Evolutionary conservation across 2,797 vertebrate species (phyloP), one percentile per base, ranked within the genome.

Genomic region (Moxostoma hubbsi): DNA sequence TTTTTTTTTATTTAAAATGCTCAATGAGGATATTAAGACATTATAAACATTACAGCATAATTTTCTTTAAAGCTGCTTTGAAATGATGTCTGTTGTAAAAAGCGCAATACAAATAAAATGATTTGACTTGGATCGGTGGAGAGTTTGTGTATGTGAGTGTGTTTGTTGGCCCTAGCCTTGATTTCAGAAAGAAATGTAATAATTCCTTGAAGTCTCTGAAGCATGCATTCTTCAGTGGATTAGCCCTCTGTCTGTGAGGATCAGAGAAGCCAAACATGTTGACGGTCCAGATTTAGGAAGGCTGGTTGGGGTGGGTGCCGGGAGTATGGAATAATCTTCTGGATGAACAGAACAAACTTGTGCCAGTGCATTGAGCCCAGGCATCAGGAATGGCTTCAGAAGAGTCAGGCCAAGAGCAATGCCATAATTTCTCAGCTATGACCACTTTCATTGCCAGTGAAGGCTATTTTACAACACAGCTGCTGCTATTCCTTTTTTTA

Each of bases 221-320:
- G 80, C 59, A 57, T 62, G 91, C 90, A 90, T 92, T 93, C 91
- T 91, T 92, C 75, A 80, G 82, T 91, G 91, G 92, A 93, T 90
- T 88, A 89, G 88, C 86, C 85, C 91, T 87, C 90, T 91, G 91
- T 93, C 91, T 91, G 89, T 90, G 91, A 88, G 75, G 89, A 85
- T 84, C 90, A 46, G 53, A 51, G 75, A 79, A 81, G 84, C 93
- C 92, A 94, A 93, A 92, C 92, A 93, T 93, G 92, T 92, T 92
- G 92, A 91, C 89, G 85, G 89, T 89, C 89, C 90, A 93, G 90
- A 90, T 90, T 91, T 91, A 88, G 87, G 90, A 90, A 73, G 66
- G 89, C 89, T 87, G 73, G 81, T 82, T 68, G 76, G 69, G 64
- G 51, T 82, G 81, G 65, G 81, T 46, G 76, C 70, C 47, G 77